Evolutionary conservation across 2,797 vertebrate genomes (phyloP).

Genomic region (Orestias chungarensis): DNA sequence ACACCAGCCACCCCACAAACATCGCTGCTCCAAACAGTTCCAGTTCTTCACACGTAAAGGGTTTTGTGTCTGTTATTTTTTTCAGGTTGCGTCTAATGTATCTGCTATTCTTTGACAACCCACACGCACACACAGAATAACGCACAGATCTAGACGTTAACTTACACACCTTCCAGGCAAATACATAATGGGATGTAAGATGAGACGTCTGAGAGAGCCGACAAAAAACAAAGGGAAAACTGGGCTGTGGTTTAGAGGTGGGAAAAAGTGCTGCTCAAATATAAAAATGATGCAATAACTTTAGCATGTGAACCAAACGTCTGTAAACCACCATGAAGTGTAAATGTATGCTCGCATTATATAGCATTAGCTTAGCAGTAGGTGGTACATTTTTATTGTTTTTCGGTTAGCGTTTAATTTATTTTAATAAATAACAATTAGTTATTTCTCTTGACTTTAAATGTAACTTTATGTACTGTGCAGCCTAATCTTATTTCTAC

Average conservation of each 20-base stretch:
- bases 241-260: conserved; percentile 33
- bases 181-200: conserved; percentile 68
- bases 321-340: not conserved
- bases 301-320: conserved; percentile 14
- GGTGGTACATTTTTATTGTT: too few species aligned
- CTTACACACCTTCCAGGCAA: conserved; percentile 53
- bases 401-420: too few species aligned
- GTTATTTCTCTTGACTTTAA: not conserved
- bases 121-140: conserved; percentile 17
- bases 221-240: conserved; percentile 56
- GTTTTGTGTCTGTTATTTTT: conserved; percentile 28
- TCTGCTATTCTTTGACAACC: conserved; percentile 28
- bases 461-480: not conserved
- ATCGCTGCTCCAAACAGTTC: conserved; percentile 18
- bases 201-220: conserved; percentile 66
- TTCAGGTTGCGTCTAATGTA: conserved; percentile 34
- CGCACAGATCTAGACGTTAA: conserved; percentile 27
- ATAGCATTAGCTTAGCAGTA: too few species aligned
- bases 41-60: conserved; percentile 14
- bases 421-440: too few species aligned
- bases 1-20: conserved; percentile 23
- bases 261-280: conserved; percentile 26
- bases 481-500: not conserved
- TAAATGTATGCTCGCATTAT: not conserved
- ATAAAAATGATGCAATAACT: conserved; percentile 18